Evolutionary conservation across 2,113 vertebrate species (phyloP), one percentile per base, ranked within the genome.

Genomic region (Perca fluviatilis): DNA sequence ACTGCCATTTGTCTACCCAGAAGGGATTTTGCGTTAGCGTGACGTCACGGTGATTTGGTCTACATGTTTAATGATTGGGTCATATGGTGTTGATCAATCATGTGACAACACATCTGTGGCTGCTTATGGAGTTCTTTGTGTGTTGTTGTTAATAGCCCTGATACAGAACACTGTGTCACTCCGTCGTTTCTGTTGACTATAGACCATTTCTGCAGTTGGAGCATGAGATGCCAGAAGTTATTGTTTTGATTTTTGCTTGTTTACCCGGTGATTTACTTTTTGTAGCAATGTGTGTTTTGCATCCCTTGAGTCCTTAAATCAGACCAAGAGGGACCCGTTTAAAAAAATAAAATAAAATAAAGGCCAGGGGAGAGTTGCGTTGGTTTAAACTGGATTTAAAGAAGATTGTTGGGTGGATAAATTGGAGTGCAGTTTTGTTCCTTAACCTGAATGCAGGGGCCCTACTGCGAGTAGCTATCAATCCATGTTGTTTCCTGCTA

Each of bases 401-500:
- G 12, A 57, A 13, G 23, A 36, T 60, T 50, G 64, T 46, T 53
- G 14, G 27, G 10, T 15, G 27, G 27, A 27, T 43, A 43, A 46
- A 15, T 2, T 6, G 8, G 4, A 72, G 23, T 58, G 23, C 19
- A 11, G 10, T 2, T 66, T 47, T 58, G 7, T 58, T 72, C 14
- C 43, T 58, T 27, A 3, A 54, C 46, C 2, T 57, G 19, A 76
- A 53, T 23, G 23, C 3, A 4, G 13, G 3, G 65, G 16, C 14
- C 11, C 43, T 43, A 47, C 25, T 46, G 36, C 25, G 18, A 43
- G 46, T 47, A 61, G 3, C 4, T 30, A 60, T 61, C 10, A 25
- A n/a, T 54, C 25, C 2, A 19, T 72, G 56, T n/a, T 36, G 36
- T 60, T 68, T 89, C 85, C 85, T 77, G 49, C 54, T 8, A 53